Evolutionary conservation across 2,797 vertebrate genomes (phyloP).

Genomic region (Helicolenus hilgendorfi): DNA sequence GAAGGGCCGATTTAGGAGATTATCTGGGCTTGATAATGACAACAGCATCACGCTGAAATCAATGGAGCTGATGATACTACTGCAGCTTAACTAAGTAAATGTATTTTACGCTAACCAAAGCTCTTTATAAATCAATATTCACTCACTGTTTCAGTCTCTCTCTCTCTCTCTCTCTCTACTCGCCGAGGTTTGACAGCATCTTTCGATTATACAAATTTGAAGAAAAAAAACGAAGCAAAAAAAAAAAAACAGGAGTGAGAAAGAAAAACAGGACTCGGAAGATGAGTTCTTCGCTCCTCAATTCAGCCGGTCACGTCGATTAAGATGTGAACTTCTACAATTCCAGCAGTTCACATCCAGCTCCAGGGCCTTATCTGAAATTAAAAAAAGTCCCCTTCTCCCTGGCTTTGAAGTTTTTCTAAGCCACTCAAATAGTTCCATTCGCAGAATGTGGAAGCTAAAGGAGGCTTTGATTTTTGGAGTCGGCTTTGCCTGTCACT

Average conservation of each 20-base stretch:
- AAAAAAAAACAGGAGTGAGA: neutral
- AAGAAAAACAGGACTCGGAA: slow-evolving; percentile 74
- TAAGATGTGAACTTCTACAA: slow-evolving; percentile 90
- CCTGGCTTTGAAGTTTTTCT: slow-evolving; percentile 89
- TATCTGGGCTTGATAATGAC: slow-evolving; percentile 76
- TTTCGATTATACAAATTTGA: slow-evolving; percentile 77
- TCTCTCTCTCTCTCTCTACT: slow-evolving; percentile 2
- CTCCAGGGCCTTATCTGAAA: slow-evolving; percentile 91
- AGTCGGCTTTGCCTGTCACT: slow-evolving; percentile 86
- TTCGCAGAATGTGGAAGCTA: slow-evolving; percentile 82
- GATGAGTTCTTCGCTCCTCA: slow-evolving; percentile 84
- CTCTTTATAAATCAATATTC: slow-evolving; percentile 45
- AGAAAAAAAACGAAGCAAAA: neutral
- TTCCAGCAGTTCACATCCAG: slow-evolving; percentile 88
- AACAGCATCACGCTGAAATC: slow-evolving; percentile 67
- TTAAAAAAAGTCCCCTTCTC: slow-evolving; percentile 87
- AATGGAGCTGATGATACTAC: slow-evolving; percentile 64
- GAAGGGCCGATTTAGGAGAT: slow-evolving; percentile 59
- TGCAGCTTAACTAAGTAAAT: slow-evolving; percentile 67
- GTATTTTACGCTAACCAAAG: slow-evolving; percentile 56
- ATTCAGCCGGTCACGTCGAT: slow-evolving; percentile 88
- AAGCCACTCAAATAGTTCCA: slow-evolving; percentile 87
- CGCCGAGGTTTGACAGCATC: slow-evolving; percentile 27
- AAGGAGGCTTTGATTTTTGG: slow-evolving; percentile 86
- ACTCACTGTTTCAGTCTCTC: neutral